Conservation (phyloP, 2,113 vertebrate species). For the Trichechus manatus region DNA sequence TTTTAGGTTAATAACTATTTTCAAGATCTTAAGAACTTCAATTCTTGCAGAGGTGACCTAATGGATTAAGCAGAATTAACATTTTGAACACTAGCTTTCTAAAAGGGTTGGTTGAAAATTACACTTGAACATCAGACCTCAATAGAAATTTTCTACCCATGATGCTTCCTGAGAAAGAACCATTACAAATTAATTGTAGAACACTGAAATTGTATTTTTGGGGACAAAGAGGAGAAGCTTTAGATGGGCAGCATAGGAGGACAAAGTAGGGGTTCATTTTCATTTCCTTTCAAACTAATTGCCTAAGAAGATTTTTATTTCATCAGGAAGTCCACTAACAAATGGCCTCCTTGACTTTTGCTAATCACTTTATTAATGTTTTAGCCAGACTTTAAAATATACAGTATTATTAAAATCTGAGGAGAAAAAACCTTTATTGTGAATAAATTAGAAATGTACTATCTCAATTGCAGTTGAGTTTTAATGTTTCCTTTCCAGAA, state of each 20-base stretch:
- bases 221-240: constrained; percentile 48
- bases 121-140: constrained; percentile 23
- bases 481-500: constrained; percentile 81
- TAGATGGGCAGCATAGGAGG: constrained; percentile 46
- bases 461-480: constrained; percentile 73
- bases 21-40: not conserved
- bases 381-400: constrained; percentile 72
- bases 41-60: not conserved
- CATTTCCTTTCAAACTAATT: constrained; percentile 75
- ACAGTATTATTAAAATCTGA: constrained; percentile 72
- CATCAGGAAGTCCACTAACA: constrained; percentile 71
- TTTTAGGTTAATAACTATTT: constrained; percentile 1
- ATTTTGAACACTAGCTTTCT: not conserved
- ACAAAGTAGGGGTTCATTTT: constrained; percentile 72
- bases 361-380: constrained; percentile 74
- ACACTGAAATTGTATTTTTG: constrained; percentile 37
- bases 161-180: not conserved
- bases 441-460: constrained; percentile 82
- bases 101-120: not conserved
- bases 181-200: constrained; percentile 15
- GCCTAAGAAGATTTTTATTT: constrained; percentile 69
- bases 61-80: not conserved
- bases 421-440: constrained; percentile 80
- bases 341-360: constrained; percentile 68
- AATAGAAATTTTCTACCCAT: not conserved